phyloP scores from a whole-genome alignment of 2,797 vertebrate genomes.

The Sebastes vulpes region DNA sequence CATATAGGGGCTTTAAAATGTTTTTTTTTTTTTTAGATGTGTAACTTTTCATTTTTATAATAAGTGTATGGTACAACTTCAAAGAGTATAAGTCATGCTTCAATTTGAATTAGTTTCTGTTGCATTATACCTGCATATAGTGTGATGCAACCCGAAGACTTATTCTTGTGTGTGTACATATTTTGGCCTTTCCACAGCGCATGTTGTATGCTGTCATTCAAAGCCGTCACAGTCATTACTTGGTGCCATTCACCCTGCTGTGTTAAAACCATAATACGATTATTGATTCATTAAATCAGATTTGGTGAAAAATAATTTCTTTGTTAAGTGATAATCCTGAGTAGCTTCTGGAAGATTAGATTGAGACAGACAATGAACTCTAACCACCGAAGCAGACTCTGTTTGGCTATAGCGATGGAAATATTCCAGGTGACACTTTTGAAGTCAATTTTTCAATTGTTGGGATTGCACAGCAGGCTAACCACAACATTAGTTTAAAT shows the following conservation, averaged over 20 bases:
- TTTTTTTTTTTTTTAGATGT: not conserved
- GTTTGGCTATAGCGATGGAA: slow-evolving; percentile 1
- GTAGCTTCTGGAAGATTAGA: slow-evolving; percentile 44
- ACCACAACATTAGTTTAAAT: not conserved
- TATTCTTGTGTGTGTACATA: not conserved
- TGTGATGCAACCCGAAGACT: not conserved
- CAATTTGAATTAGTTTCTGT: not conserved
- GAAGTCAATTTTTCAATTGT: not conserved
- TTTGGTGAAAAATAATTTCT: slow-evolving; percentile 35
- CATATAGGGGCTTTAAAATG: not conserved
- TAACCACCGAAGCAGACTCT: slow-evolving; percentile 1
- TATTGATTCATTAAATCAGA: slow-evolving; percentile 60
- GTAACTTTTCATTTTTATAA: not conserved
- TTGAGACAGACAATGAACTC: slow-evolving; percentile 27
- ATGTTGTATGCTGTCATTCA: slow-evolving; percentile 32
- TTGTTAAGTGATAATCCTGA: slow-evolving; percentile 49
- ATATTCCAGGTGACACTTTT: slow-evolving; percentile 12
- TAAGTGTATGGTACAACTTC: too few species aligned
- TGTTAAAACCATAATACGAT: slow-evolving; percentile 57
- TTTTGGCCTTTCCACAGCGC: not conserved
- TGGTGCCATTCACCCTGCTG: slow-evolving; percentile 44
- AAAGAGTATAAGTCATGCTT: not conserved
- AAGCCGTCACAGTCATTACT: slow-evolving; percentile 24
- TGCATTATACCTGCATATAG: not conserved
- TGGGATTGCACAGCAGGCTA: not conserved